These are phyloP conservation scores for Phrynocephalus guinanensis DNA, from an alignment of 2,797 vertebrate species.

Conservation along the genomic window DNA sequence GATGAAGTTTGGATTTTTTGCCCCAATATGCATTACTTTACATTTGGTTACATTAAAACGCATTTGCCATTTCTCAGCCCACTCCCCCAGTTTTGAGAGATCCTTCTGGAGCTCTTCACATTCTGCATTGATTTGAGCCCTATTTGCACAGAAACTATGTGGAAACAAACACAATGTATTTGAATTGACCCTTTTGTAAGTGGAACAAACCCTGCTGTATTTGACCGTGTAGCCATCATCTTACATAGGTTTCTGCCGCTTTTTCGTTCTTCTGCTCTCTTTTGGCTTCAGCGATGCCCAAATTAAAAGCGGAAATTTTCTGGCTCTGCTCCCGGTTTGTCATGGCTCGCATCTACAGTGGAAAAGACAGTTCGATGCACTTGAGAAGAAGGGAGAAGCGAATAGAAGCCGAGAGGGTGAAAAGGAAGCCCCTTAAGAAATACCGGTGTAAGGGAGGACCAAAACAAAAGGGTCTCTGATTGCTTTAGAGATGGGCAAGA, in stretches of 20 bases:
- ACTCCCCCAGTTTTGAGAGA: too few relatives aligned
- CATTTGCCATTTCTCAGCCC: too few relatives aligned
- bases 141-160: neutral
- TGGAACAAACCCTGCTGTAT: too few relatives aligned
- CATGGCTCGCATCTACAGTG: constrained; percentile 60
- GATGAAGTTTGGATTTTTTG: too few relatives aligned
- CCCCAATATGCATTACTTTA: too few relatives aligned
- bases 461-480: neutral
- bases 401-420: too few relatives aligned
- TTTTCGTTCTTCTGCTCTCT: constrained; percentile 71
- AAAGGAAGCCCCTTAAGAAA: too few relatives aligned
- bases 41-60: too few relatives aligned
- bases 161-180: too few relatives aligned
- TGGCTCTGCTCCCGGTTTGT: constrained; percentile 74
- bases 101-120: too few relatives aligned
- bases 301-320: constrained; percentile 80
- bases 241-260: constrained; percentile 74
- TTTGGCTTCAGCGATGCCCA: constrained; percentile 74
- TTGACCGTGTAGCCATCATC: constrained; percentile 28
- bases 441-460: neutral
- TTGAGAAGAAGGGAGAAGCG: neutral
- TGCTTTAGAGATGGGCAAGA: neutral
- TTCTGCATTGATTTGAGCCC: neutral
- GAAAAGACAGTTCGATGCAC: constrained; percentile 2
- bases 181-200: too few relatives aligned